phyloP scores from a whole-genome alignment of 2,113 vertebrate species.

The Halichoerus grypus region DNA sequence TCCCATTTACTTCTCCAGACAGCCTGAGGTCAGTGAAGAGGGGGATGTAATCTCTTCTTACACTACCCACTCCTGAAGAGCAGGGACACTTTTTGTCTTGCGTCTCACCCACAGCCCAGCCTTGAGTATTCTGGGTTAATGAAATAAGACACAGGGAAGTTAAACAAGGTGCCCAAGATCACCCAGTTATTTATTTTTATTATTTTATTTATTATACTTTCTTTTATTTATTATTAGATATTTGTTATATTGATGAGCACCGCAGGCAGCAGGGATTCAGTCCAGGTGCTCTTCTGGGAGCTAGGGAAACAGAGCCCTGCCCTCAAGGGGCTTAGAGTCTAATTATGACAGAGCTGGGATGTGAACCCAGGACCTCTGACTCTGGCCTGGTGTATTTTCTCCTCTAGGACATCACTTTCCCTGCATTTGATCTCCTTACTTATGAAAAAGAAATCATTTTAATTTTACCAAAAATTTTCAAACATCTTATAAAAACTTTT shows the following conservation, averaged over 20 bases:
- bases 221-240: neutral
- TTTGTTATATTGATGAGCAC: neutral
- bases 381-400: neutral
- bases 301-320: neutral
- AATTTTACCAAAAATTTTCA: neutral
- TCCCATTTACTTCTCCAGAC: neutral
- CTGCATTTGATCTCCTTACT: neutral
- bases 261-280: neutral
- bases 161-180: neutral
- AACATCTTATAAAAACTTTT: neutral
- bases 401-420: neutral
- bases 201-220: neutral
- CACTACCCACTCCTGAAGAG: neutral
- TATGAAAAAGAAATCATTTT: neutral
- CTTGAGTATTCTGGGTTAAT: neutral
- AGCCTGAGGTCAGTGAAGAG: rapidly evolving
- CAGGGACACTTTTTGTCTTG: neutral
- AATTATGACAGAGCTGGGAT: neutral
- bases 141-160: neutral
- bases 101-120: neutral
- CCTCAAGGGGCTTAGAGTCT: neutral
- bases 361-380: neutral
- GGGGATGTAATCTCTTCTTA: neutral
- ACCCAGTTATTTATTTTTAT: neutral
- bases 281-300: neutral